phyloP scores from a whole-genome alignment of 2,797 vertebrate genomes.

The Bovichtus diacanthus region DNA sequence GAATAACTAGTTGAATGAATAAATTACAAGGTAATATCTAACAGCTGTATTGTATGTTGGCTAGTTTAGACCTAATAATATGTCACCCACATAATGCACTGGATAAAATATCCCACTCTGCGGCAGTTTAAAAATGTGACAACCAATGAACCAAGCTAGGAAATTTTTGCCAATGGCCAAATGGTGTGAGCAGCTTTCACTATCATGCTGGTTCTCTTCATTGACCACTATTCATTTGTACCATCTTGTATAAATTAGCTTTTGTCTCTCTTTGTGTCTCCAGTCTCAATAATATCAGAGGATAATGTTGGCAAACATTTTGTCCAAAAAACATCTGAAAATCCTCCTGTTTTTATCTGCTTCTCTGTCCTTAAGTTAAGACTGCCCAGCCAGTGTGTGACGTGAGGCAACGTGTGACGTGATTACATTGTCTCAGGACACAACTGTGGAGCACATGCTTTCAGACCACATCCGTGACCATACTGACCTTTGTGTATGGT shows the following conservation, averaged over 20 bases:
- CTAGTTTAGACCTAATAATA: not conserved
- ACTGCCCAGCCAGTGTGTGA: not conserved
- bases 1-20: not conserved
- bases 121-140: too few relatives aligned
- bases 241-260: not conserved
- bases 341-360: slow-evolving; percentile 2
- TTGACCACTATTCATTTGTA: not conserved
- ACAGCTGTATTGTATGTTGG: not conserved
- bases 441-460: slow-evolving; percentile 12
- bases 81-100: not conserved
- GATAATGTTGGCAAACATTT: not conserved
- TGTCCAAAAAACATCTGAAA: not conserved
- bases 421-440: slow-evolving; percentile 5
- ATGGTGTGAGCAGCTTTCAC: not conserved
- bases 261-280: not conserved
- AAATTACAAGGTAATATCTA: not conserved
- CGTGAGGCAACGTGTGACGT: not conserved
- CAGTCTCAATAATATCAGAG: not conserved
- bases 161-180: too few relatives aligned
- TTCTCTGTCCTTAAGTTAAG: slow-evolving; percentile 1
- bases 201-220: not conserved
- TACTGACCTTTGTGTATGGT: slow-evolving; percentile 11
- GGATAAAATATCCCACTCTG: too few relatives aligned
- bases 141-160: too few relatives aligned
- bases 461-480: slow-evolving; percentile 25